phyloP scores from a whole-genome alignment of 1,140 invertebrate species.

The Cydia splendana region DNA sequence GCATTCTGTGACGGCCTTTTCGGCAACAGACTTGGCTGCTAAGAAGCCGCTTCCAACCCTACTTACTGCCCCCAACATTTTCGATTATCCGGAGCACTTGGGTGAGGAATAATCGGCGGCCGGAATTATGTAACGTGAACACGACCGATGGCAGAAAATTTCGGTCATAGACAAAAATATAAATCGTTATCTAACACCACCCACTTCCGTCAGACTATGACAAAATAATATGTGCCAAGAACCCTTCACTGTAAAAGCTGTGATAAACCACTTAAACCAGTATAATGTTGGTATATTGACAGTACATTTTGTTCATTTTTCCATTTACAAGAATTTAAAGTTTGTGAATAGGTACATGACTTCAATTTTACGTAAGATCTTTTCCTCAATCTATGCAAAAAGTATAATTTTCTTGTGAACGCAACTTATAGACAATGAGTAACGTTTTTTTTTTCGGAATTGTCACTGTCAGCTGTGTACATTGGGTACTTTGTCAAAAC shows the following conservation, averaged over 20 bases:
- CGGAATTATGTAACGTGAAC: slow-evolving; percentile 68
- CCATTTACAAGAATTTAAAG: too few species aligned
- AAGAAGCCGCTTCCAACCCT: slow-evolving; percentile 74
- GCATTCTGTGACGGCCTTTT: slow-evolving; percentile 71
- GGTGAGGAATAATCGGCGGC: slow-evolving; percentile 52
- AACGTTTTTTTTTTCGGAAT: not conserved
- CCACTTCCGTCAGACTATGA: slow-evolving; percentile 10
- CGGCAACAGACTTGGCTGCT: slow-evolving; percentile 68
- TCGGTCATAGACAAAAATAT: slow-evolving; percentile 34
- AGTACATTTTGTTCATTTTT: not conserved
- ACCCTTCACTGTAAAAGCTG: not conserved
- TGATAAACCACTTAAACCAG: too few species aligned
- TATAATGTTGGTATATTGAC: not conserved
- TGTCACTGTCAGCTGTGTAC: not conserved
- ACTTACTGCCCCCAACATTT: slow-evolving; percentile 76
- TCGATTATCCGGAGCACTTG: slow-evolving; percentile 51
- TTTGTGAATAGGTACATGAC: too few species aligned
- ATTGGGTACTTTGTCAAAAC: not conserved
- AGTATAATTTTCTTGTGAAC: not conserved
- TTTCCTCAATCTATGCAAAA: not conserved
- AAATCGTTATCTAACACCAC: slow-evolving; percentile 26
- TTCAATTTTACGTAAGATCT: too few species aligned
- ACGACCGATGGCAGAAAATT: slow-evolving; percentile 31
- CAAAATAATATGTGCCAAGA: not conserved
- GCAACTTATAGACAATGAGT: slow-evolving; percentile 41